phyloP scores from a whole-genome alignment of 2,888 invertebrate species.

The Melangyna quadrimaculata region DNA sequence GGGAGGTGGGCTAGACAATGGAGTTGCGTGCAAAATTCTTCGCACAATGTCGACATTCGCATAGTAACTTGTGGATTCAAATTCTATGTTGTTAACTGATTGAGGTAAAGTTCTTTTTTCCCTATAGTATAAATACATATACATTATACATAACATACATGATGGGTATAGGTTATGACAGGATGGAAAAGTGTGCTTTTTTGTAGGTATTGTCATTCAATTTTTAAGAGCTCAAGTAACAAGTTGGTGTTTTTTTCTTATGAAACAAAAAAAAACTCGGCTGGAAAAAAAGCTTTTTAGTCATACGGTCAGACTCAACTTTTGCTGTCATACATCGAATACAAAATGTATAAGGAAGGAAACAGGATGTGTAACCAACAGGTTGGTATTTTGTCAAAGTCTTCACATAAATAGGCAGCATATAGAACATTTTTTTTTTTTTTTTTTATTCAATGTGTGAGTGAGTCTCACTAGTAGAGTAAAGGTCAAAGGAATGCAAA shows the following conservation, averaged over 20 bases:
- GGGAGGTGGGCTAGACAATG: too few species aligned
- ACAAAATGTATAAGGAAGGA: constrained; percentile 21
- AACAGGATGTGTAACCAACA: constrained; percentile 60
- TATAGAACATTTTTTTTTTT: constrained; percentile 12
- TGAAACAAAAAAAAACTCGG: neutral
- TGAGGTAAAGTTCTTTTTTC: constrained; percentile 47
- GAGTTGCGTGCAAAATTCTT: constrained; percentile 59
- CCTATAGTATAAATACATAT: neutral
- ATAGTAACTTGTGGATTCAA: constrained; percentile 59
- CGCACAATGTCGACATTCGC: constrained; percentile 42
- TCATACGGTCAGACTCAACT: neutral
- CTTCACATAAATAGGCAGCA: neutral
- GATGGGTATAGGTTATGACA: neutral
- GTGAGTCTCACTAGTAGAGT: neutral
- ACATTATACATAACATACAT: neutral
- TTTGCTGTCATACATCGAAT: constrained; percentile 10
- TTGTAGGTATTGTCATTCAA: constrained; percentile 20
- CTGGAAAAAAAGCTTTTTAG: constrained; percentile 47
- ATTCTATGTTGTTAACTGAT: constrained; percentile 45
- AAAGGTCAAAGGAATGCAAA: neutral
- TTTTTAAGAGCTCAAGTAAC: constrained; percentile 64
- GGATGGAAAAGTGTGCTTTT: constrained; percentile 30
- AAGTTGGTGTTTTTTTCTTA: constrained; percentile 32
- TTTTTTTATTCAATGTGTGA: neutral
- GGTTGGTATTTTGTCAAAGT: constrained; percentile 65